Percentiles rank a stretch among this genome's conserved stretches.
These are phyloP conservation scores for Spisula subtruncata DNA, from an alignment of 2,888 invertebrate genomes.

Conservation along the genomic window DNA sequence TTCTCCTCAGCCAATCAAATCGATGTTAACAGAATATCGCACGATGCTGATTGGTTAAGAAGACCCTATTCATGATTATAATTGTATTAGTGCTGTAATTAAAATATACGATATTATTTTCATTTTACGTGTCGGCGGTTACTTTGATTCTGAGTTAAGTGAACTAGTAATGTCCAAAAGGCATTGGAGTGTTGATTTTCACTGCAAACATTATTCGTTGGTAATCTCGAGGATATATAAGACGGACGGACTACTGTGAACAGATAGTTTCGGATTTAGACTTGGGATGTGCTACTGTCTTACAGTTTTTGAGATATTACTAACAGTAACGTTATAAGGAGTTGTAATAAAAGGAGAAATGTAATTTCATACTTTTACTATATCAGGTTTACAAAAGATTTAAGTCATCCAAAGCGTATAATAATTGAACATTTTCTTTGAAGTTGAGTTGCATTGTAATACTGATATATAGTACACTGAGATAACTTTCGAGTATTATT, in stretches of 20 bases:
- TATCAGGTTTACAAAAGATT: constrained; percentile 43
- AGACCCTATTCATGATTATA: constrained; percentile 40
- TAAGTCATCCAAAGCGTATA: constrained; percentile 25
- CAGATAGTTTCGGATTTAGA: not conserved
- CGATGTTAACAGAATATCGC: constrained; percentile 29
- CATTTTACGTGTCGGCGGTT: constrained; percentile 53
- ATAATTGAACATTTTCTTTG: constrained; percentile 11
- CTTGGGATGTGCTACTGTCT: not conserved
- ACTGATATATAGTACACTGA: not conserved
- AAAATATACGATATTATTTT: constrained; percentile 63
- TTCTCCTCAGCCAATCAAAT: constrained; percentile 48
- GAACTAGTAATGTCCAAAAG: constrained; percentile 56
- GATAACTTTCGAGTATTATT: constrained; percentile 44
- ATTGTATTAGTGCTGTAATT: constrained; percentile 65
- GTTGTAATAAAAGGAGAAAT: not conserved
- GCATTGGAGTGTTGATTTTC: constrained; percentile 41
- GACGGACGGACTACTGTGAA: not conserved
- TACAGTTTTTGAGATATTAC: not conserved
- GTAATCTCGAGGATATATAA: constrained; percentile 40
- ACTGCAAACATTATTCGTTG: constrained; percentile 40
- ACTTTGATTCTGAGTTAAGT: constrained; percentile 57
- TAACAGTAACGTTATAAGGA: too few species aligned
- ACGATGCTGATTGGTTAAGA: constrained; percentile 39
- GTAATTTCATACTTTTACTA: constrained; percentile 31
- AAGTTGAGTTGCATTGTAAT: constrained; percentile 5